Evolutionary conservation across 64 coral and sea anemone species (phyloP).

Genomic region (Porites lutea): DNA sequence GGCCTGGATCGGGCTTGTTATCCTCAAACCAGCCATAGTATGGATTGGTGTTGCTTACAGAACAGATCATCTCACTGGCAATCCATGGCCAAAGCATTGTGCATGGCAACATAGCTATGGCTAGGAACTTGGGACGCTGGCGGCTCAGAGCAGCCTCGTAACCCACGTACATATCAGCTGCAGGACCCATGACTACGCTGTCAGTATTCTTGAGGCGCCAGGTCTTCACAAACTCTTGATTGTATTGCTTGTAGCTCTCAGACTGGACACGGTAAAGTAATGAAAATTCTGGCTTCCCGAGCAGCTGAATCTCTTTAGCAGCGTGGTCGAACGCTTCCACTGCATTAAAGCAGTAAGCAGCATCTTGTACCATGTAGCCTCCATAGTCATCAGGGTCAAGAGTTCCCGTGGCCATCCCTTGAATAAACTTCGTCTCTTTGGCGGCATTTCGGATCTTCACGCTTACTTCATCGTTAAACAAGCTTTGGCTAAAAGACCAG

Average conservation of each 20-base stretch:
- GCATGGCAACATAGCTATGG: constrained; percentile 64
- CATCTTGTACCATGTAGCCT: constrained; percentile 78
- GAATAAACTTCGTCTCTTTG: constrained; percentile 44
- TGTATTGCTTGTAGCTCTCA: constrained; percentile 59
- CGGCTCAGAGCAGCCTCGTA: constrained; percentile 25
- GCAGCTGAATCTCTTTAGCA: constrained; percentile 9
- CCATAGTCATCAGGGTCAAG: constrained; percentile 60
- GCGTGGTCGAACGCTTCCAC: constrained; percentile 46
- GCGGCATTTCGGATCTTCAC: constrained; percentile 29
- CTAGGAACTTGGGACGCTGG: constrained; percentile 28
- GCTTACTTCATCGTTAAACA: constrained; percentile 30
- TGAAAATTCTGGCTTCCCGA: constrained; percentile 37
- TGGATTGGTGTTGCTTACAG: constrained; percentile 30
- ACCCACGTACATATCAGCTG: constrained; percentile 59
- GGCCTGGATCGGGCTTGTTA: constrained; percentile 24
- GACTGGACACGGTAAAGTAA: constrained; percentile 59
- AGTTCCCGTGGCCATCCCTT: constrained; percentile 40
- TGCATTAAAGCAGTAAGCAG: constrained; percentile 68
- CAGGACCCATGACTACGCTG: constrained; percentile 51
- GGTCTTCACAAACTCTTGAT: constrained; percentile 39
- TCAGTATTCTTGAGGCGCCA: constrained; percentile 57
- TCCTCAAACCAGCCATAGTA: constrained; percentile 60
- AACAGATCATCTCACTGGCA: constrained; percentile 19
- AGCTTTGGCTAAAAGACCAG: constrained; percentile 8
- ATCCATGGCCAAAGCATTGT: constrained; percentile 71